These are phyloP conservation scores for Pluvialis apricaria DNA, from an alignment of 2,113 vertebrate species.

Conservation along the genomic window DNA sequence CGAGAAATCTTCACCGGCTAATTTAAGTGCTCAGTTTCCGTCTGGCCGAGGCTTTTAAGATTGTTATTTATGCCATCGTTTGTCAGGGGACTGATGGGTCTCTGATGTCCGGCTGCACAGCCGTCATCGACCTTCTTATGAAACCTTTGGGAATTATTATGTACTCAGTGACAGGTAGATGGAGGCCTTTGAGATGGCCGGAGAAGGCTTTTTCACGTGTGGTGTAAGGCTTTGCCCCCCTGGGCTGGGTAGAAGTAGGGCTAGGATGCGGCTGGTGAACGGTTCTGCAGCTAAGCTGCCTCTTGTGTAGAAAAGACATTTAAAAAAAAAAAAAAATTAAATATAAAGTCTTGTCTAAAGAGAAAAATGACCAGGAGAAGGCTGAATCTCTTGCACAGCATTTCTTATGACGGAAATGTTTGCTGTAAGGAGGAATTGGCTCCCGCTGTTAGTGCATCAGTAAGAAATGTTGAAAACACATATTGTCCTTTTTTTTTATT, in stretches of 20 bases:
- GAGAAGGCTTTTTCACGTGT: neutral
- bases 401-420: neutral
- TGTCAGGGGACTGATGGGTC: neutral
- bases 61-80: neutral
- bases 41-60: neutral
- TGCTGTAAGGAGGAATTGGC: neutral
- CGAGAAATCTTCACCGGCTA: neutral
- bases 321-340: neutral
- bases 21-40: neutral
- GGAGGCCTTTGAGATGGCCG: neutral
- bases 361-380: neutral
- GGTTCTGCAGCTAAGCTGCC: neutral
- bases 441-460: neutral
- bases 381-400: neutral
- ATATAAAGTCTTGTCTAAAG: neutral
- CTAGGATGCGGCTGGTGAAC: neutral
- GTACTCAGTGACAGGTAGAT: neutral
- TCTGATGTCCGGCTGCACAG: neutral
- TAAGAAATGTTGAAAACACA: neutral
- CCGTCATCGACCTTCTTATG: neutral
- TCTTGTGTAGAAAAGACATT: neutral
- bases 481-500: fast-evolving
- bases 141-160: neutral
- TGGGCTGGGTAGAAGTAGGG: neutral
- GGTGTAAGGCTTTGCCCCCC: neutral